Percentiles rank a stretch among this genome's conserved stretches.
Evolutionary conservation across 2,888 invertebrate species (phyloP).

Genomic region (Pediacus dermestoides): DNA sequence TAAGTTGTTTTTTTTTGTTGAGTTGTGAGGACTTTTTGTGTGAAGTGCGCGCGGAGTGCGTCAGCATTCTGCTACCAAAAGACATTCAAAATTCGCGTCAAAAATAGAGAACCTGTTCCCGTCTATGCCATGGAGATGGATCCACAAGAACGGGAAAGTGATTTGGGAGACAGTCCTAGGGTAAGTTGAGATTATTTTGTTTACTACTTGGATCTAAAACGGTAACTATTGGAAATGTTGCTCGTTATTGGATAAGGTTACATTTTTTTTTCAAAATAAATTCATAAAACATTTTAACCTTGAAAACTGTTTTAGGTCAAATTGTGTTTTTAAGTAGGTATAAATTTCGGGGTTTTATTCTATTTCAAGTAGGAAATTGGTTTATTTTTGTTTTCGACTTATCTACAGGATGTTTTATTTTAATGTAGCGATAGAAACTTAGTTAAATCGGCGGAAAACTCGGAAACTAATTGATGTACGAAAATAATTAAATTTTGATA

Average conservation of each 20-base stretch:
- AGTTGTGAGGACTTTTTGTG: constrained; percentile 26
- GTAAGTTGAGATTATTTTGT: constrained; percentile 55
- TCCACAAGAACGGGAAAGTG: constrained; percentile 62
- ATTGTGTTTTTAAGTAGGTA: no score
- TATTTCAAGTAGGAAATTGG: no score
- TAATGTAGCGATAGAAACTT: no score
- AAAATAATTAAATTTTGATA: no score
- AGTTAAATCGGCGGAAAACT: no score
- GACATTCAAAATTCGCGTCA: constrained; percentile 78
- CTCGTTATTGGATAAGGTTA: background rate
- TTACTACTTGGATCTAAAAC: background rate
- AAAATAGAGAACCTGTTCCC: constrained; percentile 83
- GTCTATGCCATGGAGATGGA: constrained; percentile 77
- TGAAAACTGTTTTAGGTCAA: no score
- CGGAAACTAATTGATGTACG: no score
- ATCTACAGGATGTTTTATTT: no score
- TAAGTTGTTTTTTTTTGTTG: constrained; percentile 13
- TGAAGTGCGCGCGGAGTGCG: constrained; percentile 44
- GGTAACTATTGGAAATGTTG: background rate
- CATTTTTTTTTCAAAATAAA: constrained; percentile 1
- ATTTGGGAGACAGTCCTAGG: constrained; percentile 72
- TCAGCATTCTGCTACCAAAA: constrained; percentile 43
- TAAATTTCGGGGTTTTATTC: no score
- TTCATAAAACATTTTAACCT: no score
- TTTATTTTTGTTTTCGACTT: no score